Percentiles rank a stretch among this genome's conserved stretches.
Evolutionary conservation across 2,888 invertebrate genomes (phyloP).

Genomic region (Scaptomyza polygonia): DNA sequence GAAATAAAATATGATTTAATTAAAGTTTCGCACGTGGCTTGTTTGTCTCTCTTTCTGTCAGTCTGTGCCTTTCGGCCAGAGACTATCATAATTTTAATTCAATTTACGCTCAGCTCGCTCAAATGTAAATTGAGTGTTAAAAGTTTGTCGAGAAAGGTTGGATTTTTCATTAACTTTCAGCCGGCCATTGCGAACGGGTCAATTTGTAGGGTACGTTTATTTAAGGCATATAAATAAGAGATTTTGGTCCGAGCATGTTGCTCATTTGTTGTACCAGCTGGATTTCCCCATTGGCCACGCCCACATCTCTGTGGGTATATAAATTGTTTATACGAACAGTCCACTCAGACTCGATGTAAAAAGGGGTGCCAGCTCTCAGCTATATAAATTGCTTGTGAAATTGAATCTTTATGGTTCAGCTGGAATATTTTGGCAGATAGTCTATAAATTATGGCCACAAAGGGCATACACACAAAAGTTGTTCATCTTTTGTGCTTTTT

Average conservation of each 20-base stretch:
- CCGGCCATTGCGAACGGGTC: slow-evolving; percentile 30
- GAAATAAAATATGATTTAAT: slow-evolving; percentile 76
- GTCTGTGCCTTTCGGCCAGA: slow-evolving; percentile 19
- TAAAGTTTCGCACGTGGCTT: slow-evolving; percentile 75
- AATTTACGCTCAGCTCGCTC: slow-evolving; percentile 54
- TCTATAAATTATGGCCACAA: slow-evolving; percentile 80
- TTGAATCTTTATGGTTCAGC: slow-evolving; percentile 80
- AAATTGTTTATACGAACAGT: slow-evolving; percentile 55
- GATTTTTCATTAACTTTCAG: slow-evolving; percentile 43
- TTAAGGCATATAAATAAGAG: slow-evolving; percentile 72
- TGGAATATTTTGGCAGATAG: slow-evolving; percentile 81
- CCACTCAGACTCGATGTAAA: slow-evolving; percentile 29
- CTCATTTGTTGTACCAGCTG: slow-evolving; percentile 68
- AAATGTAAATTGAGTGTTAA: slow-evolving; percentile 44
- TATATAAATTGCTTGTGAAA: slow-evolving; percentile 80
- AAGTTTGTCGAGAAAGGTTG: slow-evolving; percentile 4
- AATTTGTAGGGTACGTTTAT: slow-evolving; percentile 40
- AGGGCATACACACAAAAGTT: slow-evolving; percentile 77
- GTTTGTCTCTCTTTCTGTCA: slow-evolving; percentile 38
- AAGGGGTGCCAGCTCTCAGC: slow-evolving; percentile 61
- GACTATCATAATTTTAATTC: slow-evolving; percentile 72
- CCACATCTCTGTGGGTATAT: slow-evolving; percentile 48
- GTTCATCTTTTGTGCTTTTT: slow-evolving; percentile 50
- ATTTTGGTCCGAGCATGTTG: slow-evolving; percentile 58
- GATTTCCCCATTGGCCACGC: slow-evolving; percentile 13